Evolutionary conservation across 1,140 invertebrate genomes (phyloP), one percentile per base, ranked within the genome.

Genomic region (Belonocnema kinseyi): DNA sequence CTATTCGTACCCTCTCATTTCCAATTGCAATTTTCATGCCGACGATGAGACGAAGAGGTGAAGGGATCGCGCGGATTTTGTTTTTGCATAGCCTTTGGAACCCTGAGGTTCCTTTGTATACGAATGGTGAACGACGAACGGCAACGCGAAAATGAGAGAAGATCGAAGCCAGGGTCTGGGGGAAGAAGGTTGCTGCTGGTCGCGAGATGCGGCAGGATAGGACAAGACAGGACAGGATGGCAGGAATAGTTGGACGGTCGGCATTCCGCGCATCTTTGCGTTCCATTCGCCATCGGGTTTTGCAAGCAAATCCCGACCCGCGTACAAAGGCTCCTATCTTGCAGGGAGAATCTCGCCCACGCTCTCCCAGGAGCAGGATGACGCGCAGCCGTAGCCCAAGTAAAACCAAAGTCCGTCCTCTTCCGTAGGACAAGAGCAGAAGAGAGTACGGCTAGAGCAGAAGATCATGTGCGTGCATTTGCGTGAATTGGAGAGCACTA

Each of bases 261-360:
- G 84, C 88, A 89, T 88, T 88, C 87, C 86, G 86, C 82, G 85
- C 83, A 83, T 81, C 80, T 85, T 82, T 83, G 78, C 85, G 85
- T 88, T 87, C 85, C 85, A 80, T 81, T 85, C 83, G 82, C 80
- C 74, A 72, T 77, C 73, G 80, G 21, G 61, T 66, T 61, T 66
- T 79, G 79, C 78, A 78, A 79, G 61, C 77, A 76, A 82, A 77
- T 73, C 54, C 52, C 74, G 13, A 66, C 56, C 56, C 50, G 50
- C 50, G 72, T 52, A 50, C 16, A 53, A n/a, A 54, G 46, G 46
- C 16, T 73, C 79, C 78, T 84, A 85, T 85, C 84, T 84, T 73
- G 74, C 16, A 71, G 77, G 58, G 80, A 80, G 73, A 80, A 84
- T 84, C 82, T 85, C 82, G 82, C 82, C 81, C 81, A 82, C 82